These are phyloP conservation scores for Sinhomidia bicolor DNA, from an alignment of 2,888 invertebrate genomes.

Conservation along the genomic window DNA sequence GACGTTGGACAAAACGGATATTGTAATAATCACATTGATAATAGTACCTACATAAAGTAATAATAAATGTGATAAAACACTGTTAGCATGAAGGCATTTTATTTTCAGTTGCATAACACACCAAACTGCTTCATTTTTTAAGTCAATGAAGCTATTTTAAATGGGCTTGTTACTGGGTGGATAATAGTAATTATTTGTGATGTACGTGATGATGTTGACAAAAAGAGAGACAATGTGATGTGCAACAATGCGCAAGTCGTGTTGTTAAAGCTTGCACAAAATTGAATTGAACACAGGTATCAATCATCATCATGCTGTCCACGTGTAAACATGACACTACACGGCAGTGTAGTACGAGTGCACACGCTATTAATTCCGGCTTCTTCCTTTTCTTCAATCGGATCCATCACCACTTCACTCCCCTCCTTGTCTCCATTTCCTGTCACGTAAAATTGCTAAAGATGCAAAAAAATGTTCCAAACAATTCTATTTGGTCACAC, in stretches of 20 bases:
- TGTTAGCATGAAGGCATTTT: not conserved
- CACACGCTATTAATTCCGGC: conserved; percentile 46
- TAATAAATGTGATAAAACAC: conserved; percentile 19
- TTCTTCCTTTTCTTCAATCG: conserved; percentile 21
- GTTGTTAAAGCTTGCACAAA: too few species aligned
- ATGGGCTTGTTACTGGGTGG: not conserved
- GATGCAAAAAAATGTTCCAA: too few species aligned
- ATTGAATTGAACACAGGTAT: too few species aligned
- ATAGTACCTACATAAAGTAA: conserved; percentile 1
- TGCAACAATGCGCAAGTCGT: conserved; percentile 12
- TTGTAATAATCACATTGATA: conserved; percentile 23
- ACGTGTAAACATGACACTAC: conserved; percentile 30
- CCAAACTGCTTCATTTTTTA: not conserved
- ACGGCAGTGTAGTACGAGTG: too few species aligned
- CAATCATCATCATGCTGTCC: too few species aligned
- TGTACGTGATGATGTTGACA: conserved; percentile 47
- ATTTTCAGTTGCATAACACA: not conserved
- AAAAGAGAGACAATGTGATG: conserved; percentile 4
- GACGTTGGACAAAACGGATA: conserved; percentile 33
- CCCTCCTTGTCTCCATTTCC: not conserved
- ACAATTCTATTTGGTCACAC: too few species aligned
- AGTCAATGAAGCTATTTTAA: conserved; percentile 41
- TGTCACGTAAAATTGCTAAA: too few species aligned
- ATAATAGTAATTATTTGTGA: conserved; percentile 3
- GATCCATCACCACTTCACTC: not conserved